These are phyloP conservation scores for Nasonia longicornis DNA, from an alignment of 1,140 invertebrate genomes.

Conservation along the genomic window DNA sequence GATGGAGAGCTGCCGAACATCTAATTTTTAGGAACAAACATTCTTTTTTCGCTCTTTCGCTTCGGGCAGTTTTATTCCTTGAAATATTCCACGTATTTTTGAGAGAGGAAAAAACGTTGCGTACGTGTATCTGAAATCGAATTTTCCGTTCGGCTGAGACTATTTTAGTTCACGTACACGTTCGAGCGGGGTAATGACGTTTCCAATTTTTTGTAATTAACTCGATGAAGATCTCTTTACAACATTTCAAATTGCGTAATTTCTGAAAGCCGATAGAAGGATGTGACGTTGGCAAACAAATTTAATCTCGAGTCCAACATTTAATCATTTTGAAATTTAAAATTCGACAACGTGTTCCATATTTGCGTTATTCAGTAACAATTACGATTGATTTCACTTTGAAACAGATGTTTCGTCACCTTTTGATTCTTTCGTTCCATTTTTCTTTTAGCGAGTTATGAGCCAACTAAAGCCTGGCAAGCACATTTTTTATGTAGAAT, in stretches of 20 bases:
- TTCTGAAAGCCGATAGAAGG: too few species aligned
- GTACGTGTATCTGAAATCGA: background rate
- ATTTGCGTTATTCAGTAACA: too few species aligned
- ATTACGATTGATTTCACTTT: background rate
- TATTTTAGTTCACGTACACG: background rate
- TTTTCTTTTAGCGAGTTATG: conserved; percentile 21
- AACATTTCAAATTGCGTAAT: too few species aligned
- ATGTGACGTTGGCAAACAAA: too few species aligned
- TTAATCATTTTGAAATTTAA: too few species aligned
- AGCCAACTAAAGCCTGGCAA: conserved; percentile 30
- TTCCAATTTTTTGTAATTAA: too few species aligned
- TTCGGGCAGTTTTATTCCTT: background rate
- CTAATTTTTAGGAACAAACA: background rate
- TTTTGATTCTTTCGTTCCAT: conserved; percentile 2
- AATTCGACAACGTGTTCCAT: too few species aligned
- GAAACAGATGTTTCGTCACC: background rate
- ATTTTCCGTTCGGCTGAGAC: background rate
- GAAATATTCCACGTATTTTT: background rate
- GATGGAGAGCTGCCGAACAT: background rate
- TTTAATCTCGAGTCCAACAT: too few species aligned
- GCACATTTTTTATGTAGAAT: conserved; percentile 41
- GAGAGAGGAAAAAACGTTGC: background rate
- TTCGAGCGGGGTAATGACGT: too few species aligned
- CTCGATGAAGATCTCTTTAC: too few species aligned
- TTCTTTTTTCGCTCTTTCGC: background rate